These are phyloP conservation scores for Spatulosminthurus flaviceps DNA, from an alignment of 2,888 invertebrate genomes.

Conservation along the genomic window DNA sequence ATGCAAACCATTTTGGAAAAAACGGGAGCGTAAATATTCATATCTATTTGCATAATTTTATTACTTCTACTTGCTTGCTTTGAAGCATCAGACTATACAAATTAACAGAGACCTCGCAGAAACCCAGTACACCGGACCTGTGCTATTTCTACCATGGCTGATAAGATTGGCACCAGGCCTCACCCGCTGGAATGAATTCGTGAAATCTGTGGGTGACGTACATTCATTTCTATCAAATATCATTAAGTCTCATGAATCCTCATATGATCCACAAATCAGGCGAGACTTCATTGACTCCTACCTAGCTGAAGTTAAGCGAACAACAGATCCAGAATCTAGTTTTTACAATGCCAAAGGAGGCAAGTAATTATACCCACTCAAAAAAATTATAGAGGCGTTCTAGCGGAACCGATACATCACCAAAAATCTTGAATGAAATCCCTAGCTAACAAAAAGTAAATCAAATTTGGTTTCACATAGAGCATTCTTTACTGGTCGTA, in stretches of 20 bases:
- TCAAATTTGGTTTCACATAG: slow-evolving; percentile 54
- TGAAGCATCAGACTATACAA: neutral
- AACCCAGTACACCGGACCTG: slow-evolving; percentile 62
- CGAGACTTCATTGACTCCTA: slow-evolving; percentile 62
- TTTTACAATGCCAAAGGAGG: slow-evolving; percentile 58
- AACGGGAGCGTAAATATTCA: slow-evolving; percentile 58
- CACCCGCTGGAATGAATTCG: slow-evolving; percentile 61
- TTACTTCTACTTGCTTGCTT: too few species aligned
- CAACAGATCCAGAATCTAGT: slow-evolving; percentile 56
- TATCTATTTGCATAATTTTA: neutral
- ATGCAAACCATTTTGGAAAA: slow-evolving; percentile 58
- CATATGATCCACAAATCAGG: slow-evolving; percentile 48
- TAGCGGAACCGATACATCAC: neutral
- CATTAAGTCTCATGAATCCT: slow-evolving; percentile 54
- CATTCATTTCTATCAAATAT: slow-evolving; percentile 57
- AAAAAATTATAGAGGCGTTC: neutral
- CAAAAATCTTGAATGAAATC: neutral
- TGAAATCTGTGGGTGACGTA: slow-evolving; percentile 56
- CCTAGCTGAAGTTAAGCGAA: slow-evolving; percentile 56
- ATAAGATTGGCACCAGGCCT: slow-evolving; percentile 56
- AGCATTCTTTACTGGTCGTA: slow-evolving; percentile 62
- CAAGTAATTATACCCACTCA: too few species aligned
- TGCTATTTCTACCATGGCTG: slow-evolving; percentile 62
- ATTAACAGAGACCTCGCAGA: slow-evolving; percentile 61
- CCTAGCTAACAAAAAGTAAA: neutral